Conservation (phyloP, 53 echinoderm and acorn worm species). For the Glandiceps talaboti region DNA sequence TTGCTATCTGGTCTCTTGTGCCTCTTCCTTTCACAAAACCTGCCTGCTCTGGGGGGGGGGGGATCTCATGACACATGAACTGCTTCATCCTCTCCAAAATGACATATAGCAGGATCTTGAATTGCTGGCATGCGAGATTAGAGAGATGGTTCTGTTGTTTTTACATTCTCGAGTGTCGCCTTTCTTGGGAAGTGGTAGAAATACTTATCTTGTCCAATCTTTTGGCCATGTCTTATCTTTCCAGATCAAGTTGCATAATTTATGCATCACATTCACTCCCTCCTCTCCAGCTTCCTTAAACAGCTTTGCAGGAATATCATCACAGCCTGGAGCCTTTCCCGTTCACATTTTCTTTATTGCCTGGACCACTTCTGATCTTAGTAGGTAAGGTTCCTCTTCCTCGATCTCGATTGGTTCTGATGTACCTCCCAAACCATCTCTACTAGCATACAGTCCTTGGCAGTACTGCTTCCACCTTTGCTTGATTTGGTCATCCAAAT, state of each 20-base stretch:
- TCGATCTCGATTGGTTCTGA: not conserved
- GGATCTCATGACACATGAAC: not conserved
- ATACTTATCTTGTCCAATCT: constrained; percentile 19
- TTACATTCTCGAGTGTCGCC: constrained; percentile 15
- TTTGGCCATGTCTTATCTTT: not conserved
- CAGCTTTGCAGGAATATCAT: constrained; percentile 20
- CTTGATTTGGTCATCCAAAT: constrained; percentile 4
- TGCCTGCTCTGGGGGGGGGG: not conserved
- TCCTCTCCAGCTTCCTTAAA: constrained; percentile 6
- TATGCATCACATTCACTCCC: constrained; percentile 6
- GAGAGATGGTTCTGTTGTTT: constrained; percentile 5
- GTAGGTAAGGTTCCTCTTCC: not conserved
- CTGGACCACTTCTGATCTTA: constrained; percentile 6
- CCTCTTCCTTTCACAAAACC: not conserved
- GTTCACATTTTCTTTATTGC: constrained; percentile 23
- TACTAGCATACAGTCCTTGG: too few relatives aligned
- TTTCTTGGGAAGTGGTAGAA: constrained; percentile 15
- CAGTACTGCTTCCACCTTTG: constrained; percentile 9
- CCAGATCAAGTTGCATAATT: constrained; percentile 19
- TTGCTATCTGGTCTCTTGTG: not conserved
- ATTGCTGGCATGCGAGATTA: not conserved
- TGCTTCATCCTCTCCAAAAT: not conserved
- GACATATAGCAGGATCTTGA: not conserved
- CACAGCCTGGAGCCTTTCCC: constrained; percentile 13
- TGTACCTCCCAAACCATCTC: too few relatives aligned